Evolutionary conservation across 2,113 vertebrate species (phyloP), one percentile per base, ranked within the genome.

Genomic region (Talpa occidentalis): DNA sequence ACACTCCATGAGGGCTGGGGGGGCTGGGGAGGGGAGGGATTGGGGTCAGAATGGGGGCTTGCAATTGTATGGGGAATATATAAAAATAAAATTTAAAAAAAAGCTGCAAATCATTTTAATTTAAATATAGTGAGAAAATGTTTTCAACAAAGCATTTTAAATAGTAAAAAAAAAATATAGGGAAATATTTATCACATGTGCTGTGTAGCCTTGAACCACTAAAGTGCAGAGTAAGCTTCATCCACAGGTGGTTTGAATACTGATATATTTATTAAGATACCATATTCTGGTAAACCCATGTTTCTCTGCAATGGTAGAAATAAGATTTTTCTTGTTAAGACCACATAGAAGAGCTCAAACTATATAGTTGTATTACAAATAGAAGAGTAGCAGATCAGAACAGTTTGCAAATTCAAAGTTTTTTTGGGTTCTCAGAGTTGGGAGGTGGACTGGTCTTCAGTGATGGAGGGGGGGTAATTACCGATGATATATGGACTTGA

Each of bases 271-370:
- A 19, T 78, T 76, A 85, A 49, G 14, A 64, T 87, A 40, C 59
- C 80, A 19, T 37, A n/a, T 92, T 70, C 52, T 81, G 3, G 6
- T 80, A 4, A 92, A 22, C 52, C 35, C 16, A 5, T 87, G 72
- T 94, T 89, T 86, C 56, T 91, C 52, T 82, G 17, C 7, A 49
- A 22, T 64, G 12, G 14, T 78, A 93, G 67, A 93, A 93, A 85
- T 89, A 44, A 85, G 66, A 66, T 80, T 66, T 44, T 67, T 78
- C 24, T 79, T 80, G 16, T 60, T 87, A 83, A 73, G 44, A 32
- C 24, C 6, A 81, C 24, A 59, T 42, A 86, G 42, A 79, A 70
- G 37, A 92, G 37, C 82, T 35, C 28, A n/a, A 76, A 77, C 62
- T n/a, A 2, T 74, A 60, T 24, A 85, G 42, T 2, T 52, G 42